These are phyloP conservation scores for Diplosoma virens DNA, from an alignment of 23 tunicate genomes.

Conservation along the genomic window DNA sequence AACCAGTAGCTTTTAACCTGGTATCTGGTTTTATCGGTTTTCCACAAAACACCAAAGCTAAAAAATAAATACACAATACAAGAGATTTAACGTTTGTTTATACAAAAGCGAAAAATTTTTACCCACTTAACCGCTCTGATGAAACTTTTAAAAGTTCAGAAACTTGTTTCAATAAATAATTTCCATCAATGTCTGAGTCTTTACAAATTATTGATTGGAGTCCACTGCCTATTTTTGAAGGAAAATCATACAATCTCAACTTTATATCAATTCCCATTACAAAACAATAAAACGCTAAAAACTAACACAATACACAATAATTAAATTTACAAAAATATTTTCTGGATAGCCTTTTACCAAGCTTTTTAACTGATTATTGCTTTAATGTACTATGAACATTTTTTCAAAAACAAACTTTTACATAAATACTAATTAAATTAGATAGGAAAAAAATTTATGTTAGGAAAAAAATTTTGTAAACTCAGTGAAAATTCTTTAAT, in stretches of 20 bases:
- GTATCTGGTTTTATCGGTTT: neutral
- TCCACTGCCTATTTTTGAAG: conserved; percentile 1
- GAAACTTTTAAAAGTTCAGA: neutral
- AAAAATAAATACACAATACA: neutral
- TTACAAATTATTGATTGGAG: neutral
- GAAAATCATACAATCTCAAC: conserved; percentile 17
- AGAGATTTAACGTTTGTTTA: too few relatives aligned
- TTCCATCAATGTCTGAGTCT: conserved; percentile 24
- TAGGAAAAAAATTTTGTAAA: too few relatives aligned
- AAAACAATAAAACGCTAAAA: too few relatives aligned
- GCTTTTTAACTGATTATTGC: neutral
- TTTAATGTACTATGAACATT: too few relatives aligned
- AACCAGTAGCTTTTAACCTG: neutral
- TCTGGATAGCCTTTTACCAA: neutral
- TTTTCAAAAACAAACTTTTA: too few relatives aligned
- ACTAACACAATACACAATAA: too few relatives aligned
- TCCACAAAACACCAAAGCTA: conserved; percentile 19
- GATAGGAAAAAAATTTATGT: too few relatives aligned
- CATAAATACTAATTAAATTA: too few relatives aligned
- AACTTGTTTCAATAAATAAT: neutral
- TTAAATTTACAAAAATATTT: neutral
- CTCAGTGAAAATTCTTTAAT: too few relatives aligned
- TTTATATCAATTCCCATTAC: conserved; percentile 1
- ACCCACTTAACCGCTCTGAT: neutral
- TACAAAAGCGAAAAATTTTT: too few relatives aligned